These are phyloP conservation scores for Bradypodion pumilum DNA, from an alignment of 2,797 vertebrate species.

Conservation along the genomic window DNA sequence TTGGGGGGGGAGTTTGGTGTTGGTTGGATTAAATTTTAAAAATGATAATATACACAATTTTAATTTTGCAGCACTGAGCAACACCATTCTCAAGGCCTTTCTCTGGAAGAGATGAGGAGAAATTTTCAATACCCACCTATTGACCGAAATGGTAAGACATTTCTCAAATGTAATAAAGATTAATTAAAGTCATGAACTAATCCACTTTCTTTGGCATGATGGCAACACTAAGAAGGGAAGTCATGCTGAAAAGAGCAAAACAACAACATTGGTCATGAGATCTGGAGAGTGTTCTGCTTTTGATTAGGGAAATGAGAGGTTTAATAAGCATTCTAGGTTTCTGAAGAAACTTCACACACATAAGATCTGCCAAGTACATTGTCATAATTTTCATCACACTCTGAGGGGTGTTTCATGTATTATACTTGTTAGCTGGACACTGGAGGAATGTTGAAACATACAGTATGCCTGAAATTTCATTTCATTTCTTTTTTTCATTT, in stretches of 20 bases:
- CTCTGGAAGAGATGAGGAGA: slow-evolving; percentile 88
- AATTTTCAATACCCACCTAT: slow-evolving; percentile 85
- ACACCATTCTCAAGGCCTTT: slow-evolving; percentile 79
- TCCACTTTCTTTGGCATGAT: slow-evolving; percentile 1
- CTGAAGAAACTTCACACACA: neutral
- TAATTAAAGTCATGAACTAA: neutral
- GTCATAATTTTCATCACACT: neutral
- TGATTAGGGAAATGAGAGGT: neutral
- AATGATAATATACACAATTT: neutral
- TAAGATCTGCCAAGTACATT: neutral
- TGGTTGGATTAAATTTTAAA: neutral
- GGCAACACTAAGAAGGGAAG: neutral
- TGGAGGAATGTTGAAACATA: neutral
- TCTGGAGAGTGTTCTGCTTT: neutral
- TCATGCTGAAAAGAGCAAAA: neutral
- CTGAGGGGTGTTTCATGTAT: neutral
- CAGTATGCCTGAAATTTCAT: too few species aligned
- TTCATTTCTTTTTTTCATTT: too few species aligned
- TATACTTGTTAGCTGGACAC: neutral
- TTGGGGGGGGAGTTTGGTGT: too few species aligned
- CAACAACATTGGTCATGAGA: neutral
- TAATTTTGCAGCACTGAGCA: slow-evolving; percentile 76
- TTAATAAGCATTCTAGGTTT: neutral
- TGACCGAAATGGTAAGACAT: slow-evolving; percentile 86
- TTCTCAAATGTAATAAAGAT: neutral